Base-by-base conservation (phyloP, 1,140 invertebrate genomes). In the Popillia japonica region DNA sequence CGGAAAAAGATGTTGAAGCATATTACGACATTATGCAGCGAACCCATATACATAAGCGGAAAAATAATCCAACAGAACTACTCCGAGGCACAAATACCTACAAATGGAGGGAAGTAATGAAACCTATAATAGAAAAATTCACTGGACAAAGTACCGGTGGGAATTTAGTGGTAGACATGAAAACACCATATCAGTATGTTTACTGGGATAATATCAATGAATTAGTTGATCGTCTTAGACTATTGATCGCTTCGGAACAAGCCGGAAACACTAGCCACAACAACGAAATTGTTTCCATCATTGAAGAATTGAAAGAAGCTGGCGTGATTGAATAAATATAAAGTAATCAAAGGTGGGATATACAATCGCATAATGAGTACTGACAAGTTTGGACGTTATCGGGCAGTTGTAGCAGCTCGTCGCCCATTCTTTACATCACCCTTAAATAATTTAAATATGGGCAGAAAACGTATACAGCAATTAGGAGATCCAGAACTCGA, bases 181-280 rank as follows among this genome's bases (percentile, higher is more conserved):
- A 40, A 41, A 72, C 48, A 0, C 6, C 59, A 27, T 11, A 68
- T 61, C 59, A 61, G 40, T 68, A 61, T 42, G 20, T 77, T 4
- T 59, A 55, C 27, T 77, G 76, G 59, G 23, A 68, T 23, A 61
- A 77, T 77, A 22, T 59, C 2, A 77, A 77, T 14, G 59, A 77
- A 20, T 41, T 77, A 20, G 76, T 77, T 9, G 76, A 77, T 4
- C 14, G 76, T 4, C 23, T 76, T 17, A 59, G 40, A 4, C 17
- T 77, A 14, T 40, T 77, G 17, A 41, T 77, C 7, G 61, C 44
- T 41, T 77, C 76, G 0, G 0, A 72, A 40, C 40, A 10, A 0
- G 59, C 76, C 0, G 59, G 76, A 10, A 59, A 77, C 20, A 75
- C 74, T 2, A 48, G 40, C 17, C 74, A 75, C 20, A 75, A 20